Base-by-base conservation (phyloP, 2,797 vertebrate genomes). In the Acipenser ruthenus region DNA sequence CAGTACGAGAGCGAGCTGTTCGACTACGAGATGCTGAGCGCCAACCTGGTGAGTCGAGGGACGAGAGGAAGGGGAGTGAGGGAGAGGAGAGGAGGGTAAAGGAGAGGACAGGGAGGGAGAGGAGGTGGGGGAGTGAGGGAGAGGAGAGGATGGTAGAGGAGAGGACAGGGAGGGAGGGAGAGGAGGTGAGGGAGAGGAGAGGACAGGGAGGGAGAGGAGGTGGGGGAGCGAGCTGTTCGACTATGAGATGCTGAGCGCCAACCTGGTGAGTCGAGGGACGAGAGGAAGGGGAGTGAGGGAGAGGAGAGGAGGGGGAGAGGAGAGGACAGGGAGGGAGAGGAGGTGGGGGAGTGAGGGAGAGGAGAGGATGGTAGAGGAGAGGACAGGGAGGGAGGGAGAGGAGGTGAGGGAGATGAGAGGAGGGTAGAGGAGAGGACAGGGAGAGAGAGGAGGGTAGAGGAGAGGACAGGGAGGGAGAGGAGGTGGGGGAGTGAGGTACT, bases 1-100 rank as follows among this genome's bases (percentile, higher is more conserved):
- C 81, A 83, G 73, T 83, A 83, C 0, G 81, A 83, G 72, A 79
- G 18, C 0, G 76, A 82, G 7, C 0, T 82, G 68, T 83, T 83
- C 0, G 77, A 82, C 70, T 83, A 83, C 0, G 78, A 79, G 48
- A 76, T 80, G 75, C 77, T 83, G 68, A 83, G 81, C 5, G 67
- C 73, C 67, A 80, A 75, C 65, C 73, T 83, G 80, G 81, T 83
- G 71, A 66, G 23, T 37, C 23, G 23, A 37, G 23, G 23, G 23
- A 37, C 23, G 2, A 37, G 23, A 37, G 23, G 23, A 37, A 37
- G 23, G 47, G 7, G 52, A 37, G 64, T 18, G 10, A 13, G 37
- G 50, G 64, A 56, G 12, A 49, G 55, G 4, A n/a, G 50, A 23
- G 50, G 37, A 37, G 23, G 23, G 23, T 37, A 37, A 23, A 37